Evolutionary conservation across 2,888 invertebrate genomes (phyloP).

Genomic region (Orchestes rusci): DNA sequence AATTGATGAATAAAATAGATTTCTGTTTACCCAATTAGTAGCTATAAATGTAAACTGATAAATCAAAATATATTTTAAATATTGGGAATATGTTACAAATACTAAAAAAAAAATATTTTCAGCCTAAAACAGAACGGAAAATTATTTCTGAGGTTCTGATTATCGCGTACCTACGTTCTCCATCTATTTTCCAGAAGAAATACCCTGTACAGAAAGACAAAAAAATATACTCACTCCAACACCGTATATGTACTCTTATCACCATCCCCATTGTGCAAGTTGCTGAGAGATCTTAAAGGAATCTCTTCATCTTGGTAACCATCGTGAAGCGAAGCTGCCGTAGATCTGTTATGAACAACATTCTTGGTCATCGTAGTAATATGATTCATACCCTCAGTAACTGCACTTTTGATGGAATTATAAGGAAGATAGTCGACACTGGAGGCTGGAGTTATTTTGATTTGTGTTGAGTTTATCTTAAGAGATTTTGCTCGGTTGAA

Average conservation of each 20-base stretch:
- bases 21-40: too few species aligned
- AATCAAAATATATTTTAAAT: too few species aligned
- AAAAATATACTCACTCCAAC: conserved; percentile 62
- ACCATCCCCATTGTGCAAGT: conserved; percentile 58
- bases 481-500: conserved; percentile 53
- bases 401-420: conserved; percentile 49
- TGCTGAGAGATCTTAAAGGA: conserved; percentile 62
- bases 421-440: conserved; percentile 52
- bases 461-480: conserved; percentile 50
- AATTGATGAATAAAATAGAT: too few species aligned
- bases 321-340: conserved; percentile 38
- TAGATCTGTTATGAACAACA: conserved; percentile 40
- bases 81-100: too few species aligned
- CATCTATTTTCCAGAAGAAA: too few species aligned
- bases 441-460: conserved; percentile 44
- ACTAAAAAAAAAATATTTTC: too few species aligned
- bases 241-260: conserved; percentile 63
- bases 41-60: too few species aligned
- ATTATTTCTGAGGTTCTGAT: too few species aligned
- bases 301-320: conserved; percentile 57
- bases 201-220: too few species aligned
- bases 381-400: conserved; percentile 52
- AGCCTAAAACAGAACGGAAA: too few species aligned
- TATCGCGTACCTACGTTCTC: too few species aligned
- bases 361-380: conserved; percentile 48